Percentiles rank a stretch among this genome's conserved stretches.
These are phyloP conservation scores for Ylistrum balloti DNA, from an alignment of 1,140 invertebrate species.

Conservation along the genomic window DNA sequence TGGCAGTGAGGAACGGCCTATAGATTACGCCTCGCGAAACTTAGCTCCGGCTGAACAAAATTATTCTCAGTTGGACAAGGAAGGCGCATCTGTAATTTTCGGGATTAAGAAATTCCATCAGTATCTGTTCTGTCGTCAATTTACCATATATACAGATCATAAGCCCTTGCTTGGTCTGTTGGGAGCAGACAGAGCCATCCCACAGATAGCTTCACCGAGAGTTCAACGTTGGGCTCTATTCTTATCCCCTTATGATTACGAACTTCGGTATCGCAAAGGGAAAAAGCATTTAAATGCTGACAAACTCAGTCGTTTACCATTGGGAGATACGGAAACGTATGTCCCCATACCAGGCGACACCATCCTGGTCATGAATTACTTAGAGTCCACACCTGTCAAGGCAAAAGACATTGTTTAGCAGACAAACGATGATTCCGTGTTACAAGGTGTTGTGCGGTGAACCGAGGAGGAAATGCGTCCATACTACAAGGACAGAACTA, in stretches of 20 bases:
- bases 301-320: constrained; percentile 73
- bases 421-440: constrained; percentile 58
- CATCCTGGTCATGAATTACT: constrained; percentile 48
- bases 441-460: no score
- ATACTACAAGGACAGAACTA: no score
- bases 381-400: constrained; percentile 47
- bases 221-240: constrained; percentile 80
- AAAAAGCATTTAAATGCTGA: constrained; percentile 68
- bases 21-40: constrained; percentile 82
- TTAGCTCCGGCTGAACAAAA: constrained; percentile 82
- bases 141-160: constrained; percentile 79
- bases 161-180: no score
- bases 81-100: constrained; percentile 83
- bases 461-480: no score
- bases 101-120: constrained; percentile 84
- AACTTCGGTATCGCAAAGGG: constrained; percentile 67
- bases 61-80: constrained; percentile 84
- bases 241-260: constrained; percentile 78
- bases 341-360: constrained; percentile 47
- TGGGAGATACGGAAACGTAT: neutral
- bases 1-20: constrained; percentile 78
- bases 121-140: constrained; percentile 82
- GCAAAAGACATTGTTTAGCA: constrained; percentile 58
- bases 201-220: constrained; percentile 72
- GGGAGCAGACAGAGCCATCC: constrained; percentile 68